phyloP scores from a whole-genome alignment of 2,888 invertebrate genomes.

The Prosopocoilus inquinatus region DNA sequence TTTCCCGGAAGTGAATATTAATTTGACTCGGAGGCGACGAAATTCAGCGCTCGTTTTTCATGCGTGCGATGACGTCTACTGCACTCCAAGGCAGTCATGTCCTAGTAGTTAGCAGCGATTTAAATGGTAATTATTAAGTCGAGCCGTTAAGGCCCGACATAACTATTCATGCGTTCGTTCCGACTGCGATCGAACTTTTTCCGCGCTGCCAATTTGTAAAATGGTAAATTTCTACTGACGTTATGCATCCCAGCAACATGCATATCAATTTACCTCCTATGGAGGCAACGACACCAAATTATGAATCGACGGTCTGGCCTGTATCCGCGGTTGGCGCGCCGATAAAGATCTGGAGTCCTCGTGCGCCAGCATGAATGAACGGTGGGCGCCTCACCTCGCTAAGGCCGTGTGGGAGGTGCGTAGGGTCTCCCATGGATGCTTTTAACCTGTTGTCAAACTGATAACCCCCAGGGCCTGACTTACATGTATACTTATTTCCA shows the following conservation, averaged over 20 bases:
- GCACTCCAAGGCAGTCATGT: too few relatives aligned
- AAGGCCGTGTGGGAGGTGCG: constrained; percentile 12
- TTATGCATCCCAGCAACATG: not conserved
- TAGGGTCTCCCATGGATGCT: constrained; percentile 13
- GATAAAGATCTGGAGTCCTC: constrained; percentile 1
- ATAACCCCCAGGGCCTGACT: too few relatives aligned
- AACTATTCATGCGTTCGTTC: too few relatives aligned
- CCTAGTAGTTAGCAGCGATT: too few relatives aligned
- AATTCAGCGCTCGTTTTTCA: too few relatives aligned
- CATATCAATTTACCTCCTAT: constrained; percentile 24
- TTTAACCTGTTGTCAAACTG: constrained; percentile 12
- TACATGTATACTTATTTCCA: too few relatives aligned
- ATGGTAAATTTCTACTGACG: not conserved
- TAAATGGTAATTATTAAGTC: too few relatives aligned
- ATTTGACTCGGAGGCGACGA: too few relatives aligned
- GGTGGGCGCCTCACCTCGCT: constrained; percentile 2
- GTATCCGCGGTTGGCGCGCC: constrained; percentile 6
- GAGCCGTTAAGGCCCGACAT: too few relatives aligned
- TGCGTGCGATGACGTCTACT: too few relatives aligned
- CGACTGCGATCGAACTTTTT: too few relatives aligned
- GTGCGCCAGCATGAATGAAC: constrained; percentile 13
- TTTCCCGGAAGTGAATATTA: too few relatives aligned
- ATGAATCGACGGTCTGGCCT: constrained; percentile 19
- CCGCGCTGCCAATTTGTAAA: not conserved
- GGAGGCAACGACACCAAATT: constrained; percentile 24